phyloP scores from a whole-genome alignment of 2,113 vertebrate species.

The Merops nubicus region DNA sequence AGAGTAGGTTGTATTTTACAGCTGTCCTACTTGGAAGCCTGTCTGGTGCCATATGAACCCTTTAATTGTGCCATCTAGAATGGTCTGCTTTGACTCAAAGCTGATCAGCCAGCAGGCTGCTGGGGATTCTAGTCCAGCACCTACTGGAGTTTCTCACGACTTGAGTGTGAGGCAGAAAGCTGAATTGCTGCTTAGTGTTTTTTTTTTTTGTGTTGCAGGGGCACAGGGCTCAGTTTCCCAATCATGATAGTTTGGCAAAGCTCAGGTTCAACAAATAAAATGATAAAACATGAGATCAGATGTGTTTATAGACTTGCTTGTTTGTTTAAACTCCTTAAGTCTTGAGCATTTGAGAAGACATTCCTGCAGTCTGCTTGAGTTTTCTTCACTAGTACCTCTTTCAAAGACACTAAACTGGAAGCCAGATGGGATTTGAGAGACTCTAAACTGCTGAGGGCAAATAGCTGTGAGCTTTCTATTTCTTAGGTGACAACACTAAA shows the following conservation, averaged over 20 bases:
- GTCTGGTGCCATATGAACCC: neutral
- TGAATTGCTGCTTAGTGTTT: neutral
- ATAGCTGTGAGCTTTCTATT: neutral
- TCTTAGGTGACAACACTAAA: neutral
- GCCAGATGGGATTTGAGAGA: neutral
- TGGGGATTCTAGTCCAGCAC: neutral
- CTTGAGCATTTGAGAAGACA: neutral
- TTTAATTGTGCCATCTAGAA: slow-evolving; percentile 10
- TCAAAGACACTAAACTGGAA: neutral
- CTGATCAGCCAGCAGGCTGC: neutral
- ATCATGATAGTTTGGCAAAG: neutral
- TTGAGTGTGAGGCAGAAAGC: neutral
- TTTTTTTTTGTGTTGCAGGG: neutral
- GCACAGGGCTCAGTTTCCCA: neutral
- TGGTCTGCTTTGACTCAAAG: neutral
- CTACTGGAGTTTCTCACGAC: neutral
- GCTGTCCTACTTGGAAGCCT: neutral
- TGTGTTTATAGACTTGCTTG: neutral
- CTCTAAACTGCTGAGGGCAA: neutral
- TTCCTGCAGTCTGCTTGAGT: neutral
- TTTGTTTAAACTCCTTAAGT: neutral
- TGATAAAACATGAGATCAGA: neutral
- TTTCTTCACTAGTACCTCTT: neutral
- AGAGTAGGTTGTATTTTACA: slow-evolving; percentile 5
- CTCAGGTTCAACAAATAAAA: neutral